Evolutionary conservation across 2,113 vertebrate genomes (phyloP), one percentile per base, ranked within the genome.

Genomic region (Psilopsiagon aymara): DNA sequence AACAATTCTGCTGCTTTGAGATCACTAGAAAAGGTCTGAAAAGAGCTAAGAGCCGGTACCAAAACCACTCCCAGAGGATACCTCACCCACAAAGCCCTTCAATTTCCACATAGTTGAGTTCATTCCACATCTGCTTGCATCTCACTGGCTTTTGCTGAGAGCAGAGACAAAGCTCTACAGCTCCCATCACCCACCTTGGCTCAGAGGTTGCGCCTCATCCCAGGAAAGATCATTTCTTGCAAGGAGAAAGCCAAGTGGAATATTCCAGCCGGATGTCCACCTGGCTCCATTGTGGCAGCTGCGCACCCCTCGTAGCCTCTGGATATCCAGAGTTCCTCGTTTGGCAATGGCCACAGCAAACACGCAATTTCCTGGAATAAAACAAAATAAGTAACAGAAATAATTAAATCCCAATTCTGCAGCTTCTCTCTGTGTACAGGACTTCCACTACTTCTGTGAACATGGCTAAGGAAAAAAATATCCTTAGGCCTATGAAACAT

Each of bases 241-340:
- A 66, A 99, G 97, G 35, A 99, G 97, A 95, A 99, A 99, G 68
- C 98, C 98, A 25, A 99, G 92, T 5, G 98, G 99, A 35, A 99
- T 98, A 92, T 98, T 99, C 99, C 99, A 99, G 81, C 99, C 99
- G 2, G 98, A 98, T 2, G 99, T 99, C 98, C 99, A 99, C 10
- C 98, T 97, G 55, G 98, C 98, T 59, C 98, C 99, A 14, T 93
- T 98, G 97, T 99, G 99, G 92, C 99, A 99, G 94, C 98, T 99
- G 84, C 97, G 98, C 13, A 28, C 92, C 57, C 98, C 98, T 86
- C 64, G 96, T 25, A 99, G 97, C 37, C 97, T 98, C 44, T 89
- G 97, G 41, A 99, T 94, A 67, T 98, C 95, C 95, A 99, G 77
- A 79, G 95, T 96, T 91, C 94, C 96, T 96, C 98, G 98, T 70